These are phyloP conservation scores for Auanema freiburgensis DNA, from an alignment of 2,888 invertebrate species.

Conservation along the genomic window DNA sequence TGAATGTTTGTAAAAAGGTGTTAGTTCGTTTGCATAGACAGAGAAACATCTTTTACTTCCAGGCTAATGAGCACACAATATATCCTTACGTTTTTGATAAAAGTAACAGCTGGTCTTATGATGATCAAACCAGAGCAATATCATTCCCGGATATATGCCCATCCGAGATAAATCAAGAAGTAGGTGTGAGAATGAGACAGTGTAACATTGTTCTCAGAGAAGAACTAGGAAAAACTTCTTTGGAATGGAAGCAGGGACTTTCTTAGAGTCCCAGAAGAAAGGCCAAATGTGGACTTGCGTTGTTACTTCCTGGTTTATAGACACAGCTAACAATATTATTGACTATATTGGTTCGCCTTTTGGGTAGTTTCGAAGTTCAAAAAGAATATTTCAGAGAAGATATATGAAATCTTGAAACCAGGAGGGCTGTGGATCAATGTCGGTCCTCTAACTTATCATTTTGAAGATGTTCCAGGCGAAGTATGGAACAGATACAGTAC, in stretches of 20 bases:
- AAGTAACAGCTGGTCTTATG: conserved; percentile 81
- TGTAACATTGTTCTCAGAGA: conserved; percentile 4
- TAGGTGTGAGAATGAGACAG: neutral
- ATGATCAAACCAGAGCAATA: conserved; percentile 79
- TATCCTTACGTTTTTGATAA: conserved; percentile 95
- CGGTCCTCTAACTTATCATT: conserved; percentile 80
- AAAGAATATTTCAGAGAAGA: conserved; percentile 17
- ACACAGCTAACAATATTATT: conserved; percentile 94
- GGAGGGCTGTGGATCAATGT: conserved; percentile 70
- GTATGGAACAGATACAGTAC: too few relatives aligned
- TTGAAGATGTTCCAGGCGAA: conserved; percentile 44
- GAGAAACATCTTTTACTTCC: conserved; percentile 14
- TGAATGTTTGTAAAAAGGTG: conserved; percentile 76
- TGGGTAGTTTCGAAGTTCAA: too few relatives aligned
- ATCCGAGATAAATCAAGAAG: conserved; percentile 14
- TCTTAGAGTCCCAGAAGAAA: conserved; percentile 77
- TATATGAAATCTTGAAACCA: conserved; percentile 81
- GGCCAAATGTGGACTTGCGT: conserved; percentile 85
- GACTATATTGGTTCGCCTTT: conserved; percentile 76
- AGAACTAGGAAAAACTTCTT: conserved; percentile 69
- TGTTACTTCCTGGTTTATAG: conserved; percentile 95
- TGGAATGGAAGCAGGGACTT: conserved; percentile 96
- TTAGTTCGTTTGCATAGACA: neutral
- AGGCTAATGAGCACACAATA: conserved; percentile 76
- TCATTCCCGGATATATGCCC: conserved; percentile 88